Percentiles rank a stretch among this genome's conserved stretches.
These are phyloP conservation scores for Limanda limanda DNA, from an alignment of 2,113 vertebrate species.

Conservation along the genomic window DNA sequence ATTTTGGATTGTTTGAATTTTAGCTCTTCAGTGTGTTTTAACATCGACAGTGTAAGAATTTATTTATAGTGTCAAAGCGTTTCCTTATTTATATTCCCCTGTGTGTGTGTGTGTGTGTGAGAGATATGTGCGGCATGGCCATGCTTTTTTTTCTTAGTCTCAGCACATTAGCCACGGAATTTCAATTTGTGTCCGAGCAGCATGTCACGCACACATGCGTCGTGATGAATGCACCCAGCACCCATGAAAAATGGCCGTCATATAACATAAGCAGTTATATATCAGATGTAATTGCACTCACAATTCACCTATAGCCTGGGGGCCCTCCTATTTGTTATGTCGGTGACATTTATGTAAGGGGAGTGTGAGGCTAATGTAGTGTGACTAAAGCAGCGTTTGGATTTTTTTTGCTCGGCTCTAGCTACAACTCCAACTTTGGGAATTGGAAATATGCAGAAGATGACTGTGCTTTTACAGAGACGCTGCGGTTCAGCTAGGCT, in stretches of 20 bases:
- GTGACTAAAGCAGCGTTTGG: slow-evolving; percentile 54
- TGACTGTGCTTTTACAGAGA: neutral
- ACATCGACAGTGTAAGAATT: neutral
- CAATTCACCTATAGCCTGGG: slow-evolving; percentile 56
- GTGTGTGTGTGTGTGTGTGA: neutral
- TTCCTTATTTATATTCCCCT: neutral
- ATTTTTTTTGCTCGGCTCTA: slow-evolving; percentile 51
- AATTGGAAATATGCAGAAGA: slow-evolving; percentile 36
- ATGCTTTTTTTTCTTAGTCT: neutral
- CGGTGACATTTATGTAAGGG: slow-evolving; percentile 66
- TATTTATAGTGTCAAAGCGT: neutral
- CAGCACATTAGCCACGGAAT: slow-evolving; percentile 15
- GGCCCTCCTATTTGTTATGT: slow-evolving; percentile 56
- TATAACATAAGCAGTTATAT: slow-evolving; percentile 26
- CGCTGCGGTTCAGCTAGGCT: slow-evolving; percentile 14
- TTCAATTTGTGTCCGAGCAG: slow-evolving; percentile 15
- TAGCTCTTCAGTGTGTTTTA: too few species aligned
- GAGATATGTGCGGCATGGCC: neutral
- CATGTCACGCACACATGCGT: slow-evolving; percentile 2
- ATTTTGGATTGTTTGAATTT: too few species aligned
- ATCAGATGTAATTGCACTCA: slow-evolving; percentile 52
- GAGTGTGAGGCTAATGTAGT: slow-evolving; percentile 52
- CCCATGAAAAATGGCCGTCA: slow-evolving; percentile 35
- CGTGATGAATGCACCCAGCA: slow-evolving; percentile 17
- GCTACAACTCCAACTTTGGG: slow-evolving; percentile 22